Percentiles rank a stretch among this genome's conserved stretches.
Evolutionary conservation across 2,113 vertebrate genomes (phyloP).

Genomic region (Ifrita kowaldi): DNA sequence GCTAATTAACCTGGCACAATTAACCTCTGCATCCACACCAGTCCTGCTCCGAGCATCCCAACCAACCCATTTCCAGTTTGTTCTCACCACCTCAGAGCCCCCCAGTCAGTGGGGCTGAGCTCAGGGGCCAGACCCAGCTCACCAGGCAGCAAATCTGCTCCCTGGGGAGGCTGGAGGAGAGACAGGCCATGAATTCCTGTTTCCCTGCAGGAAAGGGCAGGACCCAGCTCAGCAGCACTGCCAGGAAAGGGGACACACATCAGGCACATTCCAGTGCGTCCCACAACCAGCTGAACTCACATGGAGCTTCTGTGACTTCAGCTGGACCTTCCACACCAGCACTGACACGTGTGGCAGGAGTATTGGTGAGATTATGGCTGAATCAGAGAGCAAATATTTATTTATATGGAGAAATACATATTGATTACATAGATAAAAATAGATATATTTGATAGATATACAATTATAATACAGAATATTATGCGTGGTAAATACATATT

Average conservation of each 20-base stretch:
- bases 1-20: not conserved
- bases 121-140: slow-evolving; percentile 32
- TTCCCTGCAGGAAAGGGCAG: slow-evolving; percentile 20
- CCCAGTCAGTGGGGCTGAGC: not conserved
- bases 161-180: not conserved
- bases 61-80: not conserved
- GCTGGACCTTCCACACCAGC: not conserved
- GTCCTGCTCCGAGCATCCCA: not conserved
- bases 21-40: not conserved
- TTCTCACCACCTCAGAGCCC: not conserved
- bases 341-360: not conserved
- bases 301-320: fast-evolving
- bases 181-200: not conserved
- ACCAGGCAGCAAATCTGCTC: not conserved
- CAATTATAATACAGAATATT: not conserved
- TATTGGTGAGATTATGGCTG: not conserved
- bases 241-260: not conserved
- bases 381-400: not conserved
- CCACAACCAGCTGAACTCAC: not conserved
- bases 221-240: slow-evolving; percentile 14
- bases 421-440: not conserved
- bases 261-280: not conserved
- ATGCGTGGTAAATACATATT: fast-evolving
- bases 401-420: fast-evolving
- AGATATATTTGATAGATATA: too few relatives aligned